These are phyloP conservation scores for Eledona agricola DNA, from an alignment of 2,888 invertebrate species.

Conservation along the genomic window DNA sequence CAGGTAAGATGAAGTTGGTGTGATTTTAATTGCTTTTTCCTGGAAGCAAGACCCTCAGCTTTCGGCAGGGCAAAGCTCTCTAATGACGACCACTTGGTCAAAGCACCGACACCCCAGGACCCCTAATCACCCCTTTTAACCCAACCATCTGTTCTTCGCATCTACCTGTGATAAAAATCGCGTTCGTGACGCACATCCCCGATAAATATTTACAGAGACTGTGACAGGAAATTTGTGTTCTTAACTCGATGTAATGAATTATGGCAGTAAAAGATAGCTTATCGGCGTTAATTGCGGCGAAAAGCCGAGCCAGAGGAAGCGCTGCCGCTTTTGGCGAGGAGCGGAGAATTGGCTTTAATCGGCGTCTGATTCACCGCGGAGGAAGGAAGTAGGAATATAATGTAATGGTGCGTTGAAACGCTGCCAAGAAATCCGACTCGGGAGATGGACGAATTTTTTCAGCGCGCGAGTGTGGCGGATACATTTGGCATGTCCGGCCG, in stretches of 20 bases:
- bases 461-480: conserved; percentile 23
- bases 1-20: no score
- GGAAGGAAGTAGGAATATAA: conserved; percentile 46
- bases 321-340: background rate
- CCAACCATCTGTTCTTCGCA: conserved; percentile 14
- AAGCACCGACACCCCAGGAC: no score
- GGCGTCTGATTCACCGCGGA: conserved; percentile 34
- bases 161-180: conserved; percentile 20
- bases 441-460: conserved; percentile 15
- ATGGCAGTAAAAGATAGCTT: conserved; percentile 21
- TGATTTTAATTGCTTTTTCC: no score
- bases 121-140: no score
- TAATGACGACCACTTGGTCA: background rate
- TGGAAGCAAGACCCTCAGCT: no score
- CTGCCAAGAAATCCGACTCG: conserved; percentile 44
- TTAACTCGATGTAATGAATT: conserved; percentile 26
- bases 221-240: conserved; percentile 37
- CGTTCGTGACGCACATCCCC: conserved; percentile 30
- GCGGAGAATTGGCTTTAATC: background rate
- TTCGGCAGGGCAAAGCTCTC: background rate
- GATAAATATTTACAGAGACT: conserved; percentile 35
- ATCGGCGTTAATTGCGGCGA: conserved; percentile 8
- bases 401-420: conserved; percentile 37
- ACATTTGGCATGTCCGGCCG: conserved; percentile 51
- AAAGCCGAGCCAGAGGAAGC: conserved; percentile 6